Evolutionary conservation across 1,140 invertebrate genomes (phyloP), one percentile per base, ranked within the genome.

Genomic region (Hestina assimilis): DNA sequence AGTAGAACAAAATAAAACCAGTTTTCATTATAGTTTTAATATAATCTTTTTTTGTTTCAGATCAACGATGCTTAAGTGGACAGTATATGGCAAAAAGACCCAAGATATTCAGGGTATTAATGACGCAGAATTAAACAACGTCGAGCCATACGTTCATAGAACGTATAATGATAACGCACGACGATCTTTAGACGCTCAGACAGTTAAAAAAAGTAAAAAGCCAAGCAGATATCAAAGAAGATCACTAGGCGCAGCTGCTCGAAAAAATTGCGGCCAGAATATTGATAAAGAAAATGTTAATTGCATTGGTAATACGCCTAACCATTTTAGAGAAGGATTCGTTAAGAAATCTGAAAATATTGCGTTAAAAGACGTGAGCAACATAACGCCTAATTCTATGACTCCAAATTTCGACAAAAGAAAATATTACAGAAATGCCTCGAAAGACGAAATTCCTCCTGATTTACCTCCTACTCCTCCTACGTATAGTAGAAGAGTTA

Each of bases 21-120:
- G n/a, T n/a, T n/a, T n/a, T 5, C 9, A 26, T 26, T 5, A 5
- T 26, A 9, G 4, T 26, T 26, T 28, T 28, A 28, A 28, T 8
- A 28, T 0, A 28, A 6, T 56, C 7, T 57, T 43, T 52, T 47
- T 60, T 73, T 66, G 54, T 83, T 83, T 20, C 81, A 87, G 82
- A 61, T 71, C 17, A 41, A 85, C 75, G 68, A 88, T 88, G 83
- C 64, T 88, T 41, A 88, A 86, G 75, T 86, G 85, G 85, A 75
- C 83, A n/a, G 85, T 85, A n/a, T 86, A 88, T 42, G 77, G 72
- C 41, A 88, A 85, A 68, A 88, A 83, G 53, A 82, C 73, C 45
- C 79, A 83, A 70, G 81, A 88, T 17, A 53, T 59, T 33, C 72
- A 66, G 40, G 26, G 58, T 1, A 60, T 41, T 12, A 71, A 65